Percentiles rank a stretch among this genome's conserved stretches.
Conservation (phyloP, 1,140 invertebrate genomes). For the Polypedilum vanderplanki region DNA sequence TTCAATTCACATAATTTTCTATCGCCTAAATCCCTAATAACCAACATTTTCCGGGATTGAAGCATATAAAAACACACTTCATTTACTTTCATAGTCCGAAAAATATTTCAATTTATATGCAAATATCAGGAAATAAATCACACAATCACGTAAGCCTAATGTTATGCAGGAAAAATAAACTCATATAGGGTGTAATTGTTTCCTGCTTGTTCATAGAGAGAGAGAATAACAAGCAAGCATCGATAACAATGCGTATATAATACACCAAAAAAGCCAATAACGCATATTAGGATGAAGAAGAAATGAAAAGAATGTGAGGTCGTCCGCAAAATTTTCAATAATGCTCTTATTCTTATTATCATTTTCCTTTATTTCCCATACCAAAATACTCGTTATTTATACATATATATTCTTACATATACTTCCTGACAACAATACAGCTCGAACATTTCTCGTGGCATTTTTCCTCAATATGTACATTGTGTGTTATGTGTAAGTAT, state of each 20-base stretch:
- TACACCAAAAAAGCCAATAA: conserved; percentile 4
- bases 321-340: conserved; percentile 4
- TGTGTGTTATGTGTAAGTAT: neutral
- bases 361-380: neutral
- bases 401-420: neutral
- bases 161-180: conserved; percentile 18
- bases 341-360: conserved; percentile 13
- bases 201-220: conserved; percentile 3
- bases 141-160: conserved; percentile 17
- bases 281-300: neutral
- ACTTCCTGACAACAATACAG: neutral
- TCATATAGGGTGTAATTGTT: conserved; percentile 6
- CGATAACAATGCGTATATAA: neutral
- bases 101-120: conserved; percentile 19
- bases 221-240: neutral
- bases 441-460: conserved; percentile 16
- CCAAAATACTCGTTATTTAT: neutral
- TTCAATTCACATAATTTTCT: neutral
- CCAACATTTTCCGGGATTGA: neutral
- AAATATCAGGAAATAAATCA: neutral
- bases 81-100: neutral
- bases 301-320: neutral
- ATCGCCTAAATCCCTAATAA: too few relatives aligned
- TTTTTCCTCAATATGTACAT: neutral
- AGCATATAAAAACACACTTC: neutral